Percentiles rank a stretch among this genome's conserved stretches.
These are phyloP conservation scores for Macrotis lagotis DNA, from an alignment of 2,113 vertebrate genomes.

Conservation along the genomic window DNA sequence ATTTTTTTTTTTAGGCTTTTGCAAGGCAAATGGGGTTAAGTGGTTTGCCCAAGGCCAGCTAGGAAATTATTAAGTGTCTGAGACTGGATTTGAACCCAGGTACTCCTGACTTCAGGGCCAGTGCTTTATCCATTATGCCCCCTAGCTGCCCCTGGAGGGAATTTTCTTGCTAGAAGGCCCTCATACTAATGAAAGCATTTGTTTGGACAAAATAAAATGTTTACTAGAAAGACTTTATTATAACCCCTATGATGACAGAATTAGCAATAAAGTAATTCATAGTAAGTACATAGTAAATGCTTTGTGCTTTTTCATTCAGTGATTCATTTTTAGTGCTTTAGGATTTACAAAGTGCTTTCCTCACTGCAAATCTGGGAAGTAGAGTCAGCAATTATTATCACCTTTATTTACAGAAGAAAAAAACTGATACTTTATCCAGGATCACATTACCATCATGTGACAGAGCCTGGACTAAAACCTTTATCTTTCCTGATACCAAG, in stretches of 20 bases:
- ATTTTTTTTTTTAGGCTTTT: no score
- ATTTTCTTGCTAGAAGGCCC: not conserved
- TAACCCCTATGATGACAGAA: not conserved
- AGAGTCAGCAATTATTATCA: not conserved
- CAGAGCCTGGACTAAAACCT: not conserved
- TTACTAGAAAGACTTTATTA: not conserved
- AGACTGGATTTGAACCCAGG: no score
- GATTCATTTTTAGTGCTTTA: not conserved
- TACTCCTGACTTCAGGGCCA: no score
- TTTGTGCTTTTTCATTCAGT: not conserved
- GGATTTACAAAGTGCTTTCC: not conserved
- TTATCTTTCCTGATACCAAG: not conserved
- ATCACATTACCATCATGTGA: not conserved
- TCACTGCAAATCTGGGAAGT: not conserved
- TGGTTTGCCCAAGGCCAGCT: no score
- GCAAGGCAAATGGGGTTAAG: no score
- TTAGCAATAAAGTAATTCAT: not conserved
- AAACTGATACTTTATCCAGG: not conserved
- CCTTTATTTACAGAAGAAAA: not conserved
- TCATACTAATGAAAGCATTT: not conserved
- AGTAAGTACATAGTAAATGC: not conserved
- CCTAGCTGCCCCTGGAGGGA: no score
- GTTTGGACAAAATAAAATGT: not conserved
- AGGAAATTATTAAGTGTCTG: no score
- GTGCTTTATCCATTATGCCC: no score